Evolutionary conservation across 2,797 vertebrate genomes (phyloP), one percentile per base, ranked within the genome.

Genomic region (Siniperca obscura): DNA sequence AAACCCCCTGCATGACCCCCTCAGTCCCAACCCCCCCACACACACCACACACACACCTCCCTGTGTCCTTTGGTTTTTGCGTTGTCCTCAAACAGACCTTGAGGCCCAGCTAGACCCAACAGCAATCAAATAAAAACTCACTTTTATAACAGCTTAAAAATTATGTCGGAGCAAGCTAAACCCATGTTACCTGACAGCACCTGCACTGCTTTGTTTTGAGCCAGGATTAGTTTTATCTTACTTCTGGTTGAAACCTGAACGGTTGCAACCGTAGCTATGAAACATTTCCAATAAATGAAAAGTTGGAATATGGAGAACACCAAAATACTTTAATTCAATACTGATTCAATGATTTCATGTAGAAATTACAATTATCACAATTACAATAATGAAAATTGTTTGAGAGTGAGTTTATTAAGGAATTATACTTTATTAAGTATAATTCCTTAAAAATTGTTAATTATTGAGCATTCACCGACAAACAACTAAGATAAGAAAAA

Each of bases 141-240:
- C 78, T 90, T 94, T 94, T 94, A 94, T 88, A 90, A 89, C 90
- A 80, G 78, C 86, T 80, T 92, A 90, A 89, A 90, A 86, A 67
- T 81, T 61, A 27, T 25, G 70, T 67, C 40, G 27, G 52, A 68
- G 36, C 59, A 89, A 89, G 88, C 67, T 80, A 61, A 55, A 73
- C 53, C 55, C 78, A 89, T 87, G 40, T 86, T 81, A 88, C 81
- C 77, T 76, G 81, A 68, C 66, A 70, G 27, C 80, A 86, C 77
- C 87, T 73, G 70, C n/a, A 25, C 38, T 1, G 67, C 77, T 76
- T 30, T 52, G 56, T 14, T 48, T 30, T 34, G 57, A 68, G 19
- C 52, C 30, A 38, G 67, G 59, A 66, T 69, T 27, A 62, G 30
- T 48, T 22, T 10, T 4, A 3, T 22, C 2, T 52, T 36, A 19